Evolutionary conservation across 1,140 invertebrate species (phyloP).

Genomic region (Drosophila nasuta): DNA sequence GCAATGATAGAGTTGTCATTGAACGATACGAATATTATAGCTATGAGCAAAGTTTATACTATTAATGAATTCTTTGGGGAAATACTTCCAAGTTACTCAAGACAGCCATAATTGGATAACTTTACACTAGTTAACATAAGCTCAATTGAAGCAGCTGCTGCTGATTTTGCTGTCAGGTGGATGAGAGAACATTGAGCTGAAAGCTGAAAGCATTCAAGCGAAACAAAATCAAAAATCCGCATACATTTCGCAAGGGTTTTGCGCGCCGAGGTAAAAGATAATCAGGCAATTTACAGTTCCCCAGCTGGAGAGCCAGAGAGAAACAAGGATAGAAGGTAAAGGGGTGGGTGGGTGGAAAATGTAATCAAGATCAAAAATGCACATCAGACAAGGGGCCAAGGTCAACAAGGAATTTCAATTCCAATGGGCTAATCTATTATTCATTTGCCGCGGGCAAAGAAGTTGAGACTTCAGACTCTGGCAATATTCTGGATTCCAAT

Average conservation of each 20-base stretch:
- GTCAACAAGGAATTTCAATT: conserved; percentile 69
- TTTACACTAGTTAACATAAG: not conserved
- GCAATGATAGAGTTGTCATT: too few relatives aligned
- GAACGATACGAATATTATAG: too few relatives aligned
- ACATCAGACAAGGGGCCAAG: conserved; percentile 59
- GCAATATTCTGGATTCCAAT: conserved; percentile 42
- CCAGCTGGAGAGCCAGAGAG: not conserved
- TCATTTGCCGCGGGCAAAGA: conserved; percentile 39
- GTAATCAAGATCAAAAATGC: conserved; percentile 68
- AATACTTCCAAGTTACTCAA: not conserved
- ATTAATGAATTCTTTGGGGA: too few relatives aligned
- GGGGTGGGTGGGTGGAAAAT: conserved; percentile 17
- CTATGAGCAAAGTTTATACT: too few relatives aligned
- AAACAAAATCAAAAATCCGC: conserved; percentile 19
- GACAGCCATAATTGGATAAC: not conserved
- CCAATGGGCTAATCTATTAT: conserved; percentile 68
- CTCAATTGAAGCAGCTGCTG: not conserved
- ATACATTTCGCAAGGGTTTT: not conserved
- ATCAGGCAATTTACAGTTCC: conserved; percentile 66
- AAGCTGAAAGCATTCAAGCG: conserved; percentile 10
- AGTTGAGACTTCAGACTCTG: conserved; percentile 9
- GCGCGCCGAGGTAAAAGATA: conserved; percentile 36
- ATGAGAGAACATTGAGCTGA: conserved; percentile 6
- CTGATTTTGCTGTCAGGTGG: not conserved
- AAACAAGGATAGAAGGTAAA: not conserved